These are phyloP conservation scores for Tympanoctomys barrerae DNA, from an alignment of 2,797 vertebrate species.

Conservation along the genomic window DNA sequence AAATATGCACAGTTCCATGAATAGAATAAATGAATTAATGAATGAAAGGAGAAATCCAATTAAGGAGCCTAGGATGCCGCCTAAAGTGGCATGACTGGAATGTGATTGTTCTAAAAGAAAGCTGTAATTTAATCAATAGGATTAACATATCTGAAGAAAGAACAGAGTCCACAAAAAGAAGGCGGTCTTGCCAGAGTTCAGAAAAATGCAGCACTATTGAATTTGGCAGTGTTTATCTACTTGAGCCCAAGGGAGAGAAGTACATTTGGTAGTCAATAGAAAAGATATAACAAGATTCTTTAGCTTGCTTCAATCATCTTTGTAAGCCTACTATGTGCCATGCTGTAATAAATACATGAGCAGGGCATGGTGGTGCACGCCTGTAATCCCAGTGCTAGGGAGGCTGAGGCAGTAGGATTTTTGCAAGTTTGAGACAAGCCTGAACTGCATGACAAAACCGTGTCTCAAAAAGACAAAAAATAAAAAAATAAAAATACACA, in stretches of 20 bases:
- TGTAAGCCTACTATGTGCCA: constrained; percentile 43
- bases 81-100: constrained; percentile 44
- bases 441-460: too few species aligned
- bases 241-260: constrained; percentile 42
- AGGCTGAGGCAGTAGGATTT: too few species aligned
- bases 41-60: constrained; percentile 66
- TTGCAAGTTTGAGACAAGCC: too few species aligned
- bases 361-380: too few species aligned
- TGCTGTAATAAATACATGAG: not conserved
- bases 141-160: constrained; percentile 72
- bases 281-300: constrained; percentile 33
- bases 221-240: constrained; percentile 48
- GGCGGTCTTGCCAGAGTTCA: not conserved
- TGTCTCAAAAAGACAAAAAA: too few species aligned
- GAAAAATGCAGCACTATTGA: constrained; percentile 53
- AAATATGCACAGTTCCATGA: not conserved
- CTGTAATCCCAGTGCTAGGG: too few species aligned
- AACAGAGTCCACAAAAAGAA: constrained; percentile 57
- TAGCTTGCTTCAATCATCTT: not conserved
- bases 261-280: not conserved
- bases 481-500: not conserved
- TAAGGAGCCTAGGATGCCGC: constrained; percentile 19
- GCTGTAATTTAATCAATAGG: constrained; percentile 61
- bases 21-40: constrained; percentile 57
- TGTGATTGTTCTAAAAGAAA: constrained; percentile 49